phyloP scores from a whole-genome alignment of 2,797 vertebrate genomes.

The Lates japonicus region DNA sequence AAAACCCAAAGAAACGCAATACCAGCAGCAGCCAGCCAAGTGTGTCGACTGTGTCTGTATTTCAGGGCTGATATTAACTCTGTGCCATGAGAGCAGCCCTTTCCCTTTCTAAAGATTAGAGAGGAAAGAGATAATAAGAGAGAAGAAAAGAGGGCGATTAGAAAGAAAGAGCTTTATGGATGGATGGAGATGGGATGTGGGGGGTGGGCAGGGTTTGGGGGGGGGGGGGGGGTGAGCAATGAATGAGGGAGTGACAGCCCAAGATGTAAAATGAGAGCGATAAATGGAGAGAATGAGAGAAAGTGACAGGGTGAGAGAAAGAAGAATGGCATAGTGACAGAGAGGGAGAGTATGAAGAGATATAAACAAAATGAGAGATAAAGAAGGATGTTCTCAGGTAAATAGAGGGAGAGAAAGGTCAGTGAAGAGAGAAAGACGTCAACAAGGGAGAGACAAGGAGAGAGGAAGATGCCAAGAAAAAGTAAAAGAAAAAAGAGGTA shows the following conservation, averaged over 20 bases:
- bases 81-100: slow-evolving; percentile 36
- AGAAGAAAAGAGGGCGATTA: slow-evolving; percentile 38
- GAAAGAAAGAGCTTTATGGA: slow-evolving; percentile 21
- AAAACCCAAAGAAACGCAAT: slow-evolving; percentile 41
- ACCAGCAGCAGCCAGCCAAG: slow-evolving; percentile 27
- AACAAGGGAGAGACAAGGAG: neutral
- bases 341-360: neutral
- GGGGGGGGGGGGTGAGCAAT: slow-evolving; percentile 14
- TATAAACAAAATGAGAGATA: neutral
- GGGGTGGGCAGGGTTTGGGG: slow-evolving; percentile 11
- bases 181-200: slow-evolving; percentile 1
- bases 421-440: neutral
- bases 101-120: slow-evolving; percentile 37
- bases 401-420: neutral
- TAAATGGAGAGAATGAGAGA: slow-evolving; percentile 19
- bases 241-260: slow-evolving; percentile 33
- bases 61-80: slow-evolving; percentile 40
- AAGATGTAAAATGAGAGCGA: slow-evolving; percentile 50
- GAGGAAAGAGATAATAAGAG: slow-evolving; percentile 44
- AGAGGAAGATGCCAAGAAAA: no score
- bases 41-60: slow-evolving; percentile 28
- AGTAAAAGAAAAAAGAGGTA: neutral
- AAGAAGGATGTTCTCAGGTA: slow-evolving; percentile 6
- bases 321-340: neutral
- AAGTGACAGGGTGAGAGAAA: slow-evolving; percentile 18